Percentiles rank a stretch among this genome's conserved stretches.
Evolutionary conservation across 2,797 vertebrate species (phyloP).

Genomic region (Melanotaenia maccullochi): DNA sequence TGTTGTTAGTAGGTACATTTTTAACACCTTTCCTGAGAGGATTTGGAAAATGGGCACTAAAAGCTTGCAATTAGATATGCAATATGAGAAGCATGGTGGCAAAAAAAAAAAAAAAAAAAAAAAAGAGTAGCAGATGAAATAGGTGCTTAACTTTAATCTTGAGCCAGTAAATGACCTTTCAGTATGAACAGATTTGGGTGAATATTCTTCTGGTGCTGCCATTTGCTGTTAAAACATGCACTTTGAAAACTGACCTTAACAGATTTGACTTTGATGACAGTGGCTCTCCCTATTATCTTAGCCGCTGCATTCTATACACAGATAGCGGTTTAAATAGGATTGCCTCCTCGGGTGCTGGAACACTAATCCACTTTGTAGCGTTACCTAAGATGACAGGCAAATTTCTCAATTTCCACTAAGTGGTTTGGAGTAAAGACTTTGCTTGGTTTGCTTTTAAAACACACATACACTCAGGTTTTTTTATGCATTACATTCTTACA

Average conservation of each 20-base stretch:
- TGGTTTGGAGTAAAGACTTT: slow-evolving; percentile 66
- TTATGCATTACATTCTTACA: slow-evolving; percentile 5
- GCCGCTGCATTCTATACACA: slow-evolving; percentile 72
- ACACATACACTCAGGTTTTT: slow-evolving; percentile 16
- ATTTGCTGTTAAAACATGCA: slow-evolving; percentile 33
- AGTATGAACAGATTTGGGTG: slow-evolving; percentile 7
- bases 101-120: no score
- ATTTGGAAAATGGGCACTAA: background rate
- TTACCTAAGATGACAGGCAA: slow-evolving; percentile 68
- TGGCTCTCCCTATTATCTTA: slow-evolving; percentile 64
- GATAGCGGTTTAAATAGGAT: slow-evolving; percentile 81
- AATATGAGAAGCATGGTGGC: background rate
- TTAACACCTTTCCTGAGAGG: background rate
- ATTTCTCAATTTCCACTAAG: slow-evolving; percentile 73
- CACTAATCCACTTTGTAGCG: slow-evolving; percentile 83
- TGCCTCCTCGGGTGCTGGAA: slow-evolving; percentile 69
- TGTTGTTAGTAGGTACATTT: background rate
- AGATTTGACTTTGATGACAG: slow-evolving; percentile 76
- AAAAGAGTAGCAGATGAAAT: background rate
- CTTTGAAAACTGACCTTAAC: slow-evolving; percentile 67
- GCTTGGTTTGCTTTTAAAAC: slow-evolving; percentile 63
- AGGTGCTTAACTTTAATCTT: background rate
- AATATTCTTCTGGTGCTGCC: slow-evolving; percentile 18
- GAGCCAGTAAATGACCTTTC: background rate
- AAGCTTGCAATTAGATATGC: background rate